Conservation (phyloP, 2,113 vertebrate species). For the Xerus inauris region DNA sequence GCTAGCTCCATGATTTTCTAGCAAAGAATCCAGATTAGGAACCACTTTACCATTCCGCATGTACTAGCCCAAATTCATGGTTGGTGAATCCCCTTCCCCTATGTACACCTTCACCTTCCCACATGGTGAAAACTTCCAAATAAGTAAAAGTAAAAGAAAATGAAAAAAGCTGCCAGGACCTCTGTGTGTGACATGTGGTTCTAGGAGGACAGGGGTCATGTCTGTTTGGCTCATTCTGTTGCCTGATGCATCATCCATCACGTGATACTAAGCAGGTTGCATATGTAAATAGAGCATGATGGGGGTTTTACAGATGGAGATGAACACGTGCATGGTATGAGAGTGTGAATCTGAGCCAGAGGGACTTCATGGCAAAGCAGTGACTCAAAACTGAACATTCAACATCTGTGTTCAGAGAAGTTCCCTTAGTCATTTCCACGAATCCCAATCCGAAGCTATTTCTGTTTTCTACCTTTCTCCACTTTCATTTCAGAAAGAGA, state of each 20-base stretch:
- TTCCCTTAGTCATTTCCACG: not conserved
- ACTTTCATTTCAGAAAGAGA: not conserved
- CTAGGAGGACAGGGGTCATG: not conserved
- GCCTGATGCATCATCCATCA: not conserved
- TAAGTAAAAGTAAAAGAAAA: not conserved
- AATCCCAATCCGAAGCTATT: not conserved
- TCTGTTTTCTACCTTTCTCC: not conserved
- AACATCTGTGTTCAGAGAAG: too few relatives aligned
- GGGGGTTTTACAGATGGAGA: not conserved
- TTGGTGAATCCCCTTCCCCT: not conserved
- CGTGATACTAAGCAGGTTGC: not conserved
- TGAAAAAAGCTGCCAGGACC: not conserved
- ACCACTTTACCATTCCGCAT: not conserved
- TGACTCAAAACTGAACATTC: not conserved
- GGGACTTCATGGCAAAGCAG: not conserved
- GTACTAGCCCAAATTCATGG: not conserved
- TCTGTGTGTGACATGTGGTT: not conserved
- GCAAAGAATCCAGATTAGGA: too few relatives aligned
- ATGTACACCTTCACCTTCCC: too few relatives aligned
- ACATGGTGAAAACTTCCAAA: not conserved
- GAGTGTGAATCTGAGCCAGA: not conserved
- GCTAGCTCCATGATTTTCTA: not conserved
- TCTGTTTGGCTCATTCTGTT: not conserved
- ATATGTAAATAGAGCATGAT: not conserved
- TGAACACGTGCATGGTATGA: not conserved